These are phyloP conservation scores for Gari tellinella DNA, from an alignment of 2,888 invertebrate species.

Conservation along the genomic window DNA sequence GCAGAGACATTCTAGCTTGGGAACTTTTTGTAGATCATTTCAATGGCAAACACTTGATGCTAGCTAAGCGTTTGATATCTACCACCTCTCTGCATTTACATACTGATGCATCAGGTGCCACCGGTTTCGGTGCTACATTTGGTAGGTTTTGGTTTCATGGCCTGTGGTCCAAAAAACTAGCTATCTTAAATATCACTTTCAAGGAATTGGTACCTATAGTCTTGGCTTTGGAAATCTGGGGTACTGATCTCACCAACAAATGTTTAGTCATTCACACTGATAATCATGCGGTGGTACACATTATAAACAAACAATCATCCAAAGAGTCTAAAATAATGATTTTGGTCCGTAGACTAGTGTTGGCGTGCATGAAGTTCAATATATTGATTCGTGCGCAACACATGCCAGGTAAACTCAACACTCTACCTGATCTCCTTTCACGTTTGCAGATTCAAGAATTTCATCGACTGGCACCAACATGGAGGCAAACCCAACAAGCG, in stretches of 20 bases:
- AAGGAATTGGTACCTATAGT: slow-evolving; percentile 40
- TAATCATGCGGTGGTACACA: slow-evolving; percentile 46
- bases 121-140: slow-evolving; percentile 32
- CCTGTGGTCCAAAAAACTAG: slow-evolving; percentile 6
- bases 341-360: slow-evolving; percentile 39
- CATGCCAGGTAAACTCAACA: slow-evolving; percentile 24
- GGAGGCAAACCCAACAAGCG: background rate
- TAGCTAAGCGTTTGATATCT: slow-evolving; percentile 20
- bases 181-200: slow-evolving; percentile 6
- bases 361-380: slow-evolving; percentile 33
- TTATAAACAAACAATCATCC: slow-evolving; percentile 48
- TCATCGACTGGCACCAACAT: slow-evolving; percentile 1
- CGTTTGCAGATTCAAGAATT: slow-evolving; percentile 19
- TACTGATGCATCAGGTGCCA: slow-evolving; percentile 34
- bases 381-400: slow-evolving; percentile 38
- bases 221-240: slow-evolving; percentile 27
- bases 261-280: slow-evolving; percentile 48
- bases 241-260: background rate
- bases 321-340: slow-evolving; percentile 35
- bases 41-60: slow-evolving; percentile 23
- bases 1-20: slow-evolving; percentile 24
- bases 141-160: slow-evolving; percentile 20
- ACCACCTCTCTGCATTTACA: slow-evolving; percentile 7
- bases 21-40: slow-evolving; percentile 30
- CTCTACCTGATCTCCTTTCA: too few relatives aligned